phyloP scores from a whole-genome alignment of 1,140 invertebrate genomes.

The Drosophila setifemur region DNA sequence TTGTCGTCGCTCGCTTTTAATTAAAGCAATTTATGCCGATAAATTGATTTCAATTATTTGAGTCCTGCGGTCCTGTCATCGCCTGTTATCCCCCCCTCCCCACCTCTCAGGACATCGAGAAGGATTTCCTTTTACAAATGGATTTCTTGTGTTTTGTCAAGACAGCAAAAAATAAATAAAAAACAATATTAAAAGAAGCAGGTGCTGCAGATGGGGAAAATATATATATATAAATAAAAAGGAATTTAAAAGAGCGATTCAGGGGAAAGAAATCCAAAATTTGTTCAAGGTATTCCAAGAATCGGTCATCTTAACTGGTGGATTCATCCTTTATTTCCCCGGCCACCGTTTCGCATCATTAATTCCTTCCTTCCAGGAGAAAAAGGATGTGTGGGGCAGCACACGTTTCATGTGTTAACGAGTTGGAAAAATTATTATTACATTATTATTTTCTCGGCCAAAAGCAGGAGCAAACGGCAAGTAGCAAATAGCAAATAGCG shows the following conservation, averaged over 20 bases:
- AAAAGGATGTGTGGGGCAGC: neutral
- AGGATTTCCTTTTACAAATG: slow-evolving; percentile 43
- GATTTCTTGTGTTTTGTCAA: slow-evolving; percentile 36
- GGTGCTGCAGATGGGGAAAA: neutral
- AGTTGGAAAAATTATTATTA: slow-evolving; percentile 81
- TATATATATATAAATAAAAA: neutral
- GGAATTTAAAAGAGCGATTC: no score
- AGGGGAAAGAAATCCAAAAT: no score
- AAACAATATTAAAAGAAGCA: slow-evolving; percentile 23
- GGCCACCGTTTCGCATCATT: slow-evolving; percentile 49
- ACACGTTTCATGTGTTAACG: slow-evolving; percentile 70
- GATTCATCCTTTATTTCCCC: neutral
- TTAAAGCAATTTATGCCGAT: slow-evolving; percentile 49
- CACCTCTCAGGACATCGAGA: no score
- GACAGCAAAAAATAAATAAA: no score
- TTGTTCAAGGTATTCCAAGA: no score
- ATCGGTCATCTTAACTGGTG: no score
- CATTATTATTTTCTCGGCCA: slow-evolving; percentile 76
- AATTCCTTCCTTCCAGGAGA: slow-evolving; percentile 31
- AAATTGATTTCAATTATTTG: slow-evolving; percentile 52
- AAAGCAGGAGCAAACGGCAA: slow-evolving; percentile 57
- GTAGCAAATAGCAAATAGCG: slow-evolving; percentile 16
- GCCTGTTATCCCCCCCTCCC: neutral
- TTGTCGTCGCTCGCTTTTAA: slow-evolving; percentile 19
- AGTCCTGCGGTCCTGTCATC: slow-evolving; percentile 6